These are phyloP conservation scores for Chaenodraco wilsoni DNA, from an alignment of 2,797 vertebrate species.

Conservation along the genomic window DNA sequence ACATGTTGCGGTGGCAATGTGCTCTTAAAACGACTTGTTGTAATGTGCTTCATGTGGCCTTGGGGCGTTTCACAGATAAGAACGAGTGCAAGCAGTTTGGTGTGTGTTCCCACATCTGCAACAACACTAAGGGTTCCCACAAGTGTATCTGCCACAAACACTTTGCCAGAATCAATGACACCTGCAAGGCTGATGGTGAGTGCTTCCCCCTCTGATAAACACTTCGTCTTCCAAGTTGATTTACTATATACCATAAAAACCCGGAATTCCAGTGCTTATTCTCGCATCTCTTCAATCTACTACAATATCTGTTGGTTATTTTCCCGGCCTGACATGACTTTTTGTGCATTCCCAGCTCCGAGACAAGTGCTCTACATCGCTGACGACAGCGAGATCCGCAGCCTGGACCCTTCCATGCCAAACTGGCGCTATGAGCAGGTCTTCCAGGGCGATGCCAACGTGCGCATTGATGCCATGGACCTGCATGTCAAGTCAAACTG, in stretches of 20 bases:
- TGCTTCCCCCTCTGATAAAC: neutral
- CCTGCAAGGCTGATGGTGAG: conserved; percentile 94
- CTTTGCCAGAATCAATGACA: conserved; percentile 91
- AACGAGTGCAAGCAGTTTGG: conserved; percentile 93
- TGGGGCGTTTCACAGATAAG: conserved; percentile 82
- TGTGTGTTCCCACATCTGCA: conserved; percentile 94
- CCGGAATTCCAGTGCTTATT: neutral
- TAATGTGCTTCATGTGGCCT: neutral
- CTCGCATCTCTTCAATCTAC: neutral
- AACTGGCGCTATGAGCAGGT: conserved; percentile 93
- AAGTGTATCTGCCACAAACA: conserved; percentile 93
- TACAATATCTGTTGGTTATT: neutral
- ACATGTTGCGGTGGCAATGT: neutral
- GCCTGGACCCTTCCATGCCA: conserved; percentile 91
- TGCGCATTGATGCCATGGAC: conserved; percentile 97
- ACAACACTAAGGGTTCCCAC: conserved; percentile 95
- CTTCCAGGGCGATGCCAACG: conserved; percentile 92
- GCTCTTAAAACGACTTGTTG: neutral
- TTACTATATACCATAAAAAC: neutral
- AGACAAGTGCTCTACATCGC: conserved; percentile 93
- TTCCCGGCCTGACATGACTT: conserved; percentile 1
- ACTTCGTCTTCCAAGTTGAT: neutral
- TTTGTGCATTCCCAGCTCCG: conserved; percentile 76
- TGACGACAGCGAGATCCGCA: conserved; percentile 96
- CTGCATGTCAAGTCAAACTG: conserved; percentile 92